These are phyloP conservation scores for Grammomys surdaster DNA, from an alignment of 2,113 vertebrate genomes.

Conservation along the genomic window DNA sequence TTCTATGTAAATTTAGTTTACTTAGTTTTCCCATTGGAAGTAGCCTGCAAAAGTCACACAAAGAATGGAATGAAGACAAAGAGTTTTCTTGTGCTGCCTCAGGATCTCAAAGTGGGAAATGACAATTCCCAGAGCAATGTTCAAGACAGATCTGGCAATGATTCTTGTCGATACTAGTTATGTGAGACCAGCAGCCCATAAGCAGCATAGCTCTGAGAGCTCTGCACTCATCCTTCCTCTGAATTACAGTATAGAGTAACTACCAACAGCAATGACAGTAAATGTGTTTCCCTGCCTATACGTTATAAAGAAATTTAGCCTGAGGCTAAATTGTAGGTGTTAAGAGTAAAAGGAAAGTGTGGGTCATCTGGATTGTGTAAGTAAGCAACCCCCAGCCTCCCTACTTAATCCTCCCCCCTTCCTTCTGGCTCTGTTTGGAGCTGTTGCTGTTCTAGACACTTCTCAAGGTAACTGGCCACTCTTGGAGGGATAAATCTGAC, in stretches of 20 bases:
- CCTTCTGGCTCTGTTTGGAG: background rate
- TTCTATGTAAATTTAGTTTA: background rate
- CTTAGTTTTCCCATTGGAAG: background rate
- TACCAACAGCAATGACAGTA: background rate
- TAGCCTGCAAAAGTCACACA: background rate
- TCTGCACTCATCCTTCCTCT: background rate
- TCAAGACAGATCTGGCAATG: background rate
- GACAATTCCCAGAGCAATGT: background rate
- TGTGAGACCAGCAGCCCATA: background rate
- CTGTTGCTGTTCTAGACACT: background rate
- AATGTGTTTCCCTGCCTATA: background rate
- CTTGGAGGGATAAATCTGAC: background rate
- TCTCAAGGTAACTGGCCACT: background rate
- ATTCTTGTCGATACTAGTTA: background rate
- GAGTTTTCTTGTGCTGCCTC: background rate
- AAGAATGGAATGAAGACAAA: background rate
- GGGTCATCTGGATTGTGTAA: background rate
- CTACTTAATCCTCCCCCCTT: background rate
- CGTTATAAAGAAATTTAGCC: background rate
- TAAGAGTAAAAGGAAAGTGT: background rate
- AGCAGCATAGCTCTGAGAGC: background rate
- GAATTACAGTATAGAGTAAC: background rate
- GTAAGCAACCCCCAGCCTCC: background rate
- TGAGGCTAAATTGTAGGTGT: slow-evolving; percentile 16
- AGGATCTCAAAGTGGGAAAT: no score